Percentiles rank a stretch among this genome's conserved stretches.
Conservation (phyloP, 2,113 vertebrate genomes). For the Alces alces region DNA sequence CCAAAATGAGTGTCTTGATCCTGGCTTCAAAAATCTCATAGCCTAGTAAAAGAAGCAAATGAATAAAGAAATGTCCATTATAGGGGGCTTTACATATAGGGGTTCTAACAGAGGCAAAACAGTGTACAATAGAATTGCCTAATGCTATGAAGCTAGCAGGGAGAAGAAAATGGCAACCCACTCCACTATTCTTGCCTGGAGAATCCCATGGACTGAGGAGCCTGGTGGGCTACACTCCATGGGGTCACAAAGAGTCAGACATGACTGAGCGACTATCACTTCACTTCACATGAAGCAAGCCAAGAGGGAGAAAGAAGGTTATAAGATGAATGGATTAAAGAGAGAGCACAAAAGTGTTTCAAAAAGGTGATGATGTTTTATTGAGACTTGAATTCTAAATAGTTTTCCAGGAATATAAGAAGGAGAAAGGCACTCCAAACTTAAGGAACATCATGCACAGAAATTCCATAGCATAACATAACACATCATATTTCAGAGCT, state of each 20-base stretch:
- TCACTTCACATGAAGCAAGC: not conserved
- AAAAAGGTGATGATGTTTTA: not conserved
- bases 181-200: not conserved
- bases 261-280: not conserved
- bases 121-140: not conserved
- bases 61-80: not conserved
- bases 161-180: not conserved
- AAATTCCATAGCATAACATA: not conserved
- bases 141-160: not conserved
- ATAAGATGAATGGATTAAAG: not conserved
- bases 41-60: not conserved
- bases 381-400: not conserved
- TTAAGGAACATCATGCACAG: not conserved
- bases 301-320: not conserved
- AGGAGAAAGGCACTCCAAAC: not conserved
- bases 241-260: accelerated
- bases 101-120: not conserved
- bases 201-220: not conserved
- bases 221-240: not conserved
- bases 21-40: not conserved
- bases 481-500: not conserved
- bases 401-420: not conserved
- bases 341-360: not conserved
- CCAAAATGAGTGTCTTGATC: not conserved
- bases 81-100: not conserved